Percentiles rank a stretch among this genome's conserved stretches.
Evolutionary conservation across 2,797 vertebrate species (phyloP).

Genomic region (Falco peregrinus): DNA sequence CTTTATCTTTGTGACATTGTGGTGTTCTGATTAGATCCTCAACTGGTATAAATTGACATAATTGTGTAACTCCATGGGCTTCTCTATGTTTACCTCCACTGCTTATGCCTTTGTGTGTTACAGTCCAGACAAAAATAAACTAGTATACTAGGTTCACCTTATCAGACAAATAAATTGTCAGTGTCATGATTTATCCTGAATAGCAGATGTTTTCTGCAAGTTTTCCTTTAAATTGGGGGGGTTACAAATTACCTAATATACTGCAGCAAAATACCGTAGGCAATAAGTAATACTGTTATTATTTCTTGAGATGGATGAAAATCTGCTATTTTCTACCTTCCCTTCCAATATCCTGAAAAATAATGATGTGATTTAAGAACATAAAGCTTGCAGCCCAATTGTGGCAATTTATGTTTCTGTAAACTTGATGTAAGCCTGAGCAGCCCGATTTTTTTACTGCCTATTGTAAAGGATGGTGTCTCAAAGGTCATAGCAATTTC

Average conservation of each 20-base stretch:
- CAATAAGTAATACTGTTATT: constrained; percentile 32
- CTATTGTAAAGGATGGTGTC: constrained; percentile 20
- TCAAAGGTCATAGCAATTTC: constrained; percentile 21
- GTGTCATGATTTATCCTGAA: neutral
- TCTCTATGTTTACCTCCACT: neutral
- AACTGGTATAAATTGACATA: neutral
- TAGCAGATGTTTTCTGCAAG: constrained; percentile 26
- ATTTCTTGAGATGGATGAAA: constrained; percentile 53
- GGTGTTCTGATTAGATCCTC: neutral
- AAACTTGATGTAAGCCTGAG: constrained; percentile 28
- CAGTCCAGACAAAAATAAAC: neutral
- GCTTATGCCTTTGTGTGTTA: neutral
- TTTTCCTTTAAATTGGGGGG: constrained; percentile 13
- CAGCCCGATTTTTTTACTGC: constrained; percentile 9
- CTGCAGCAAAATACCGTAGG: constrained; percentile 28
- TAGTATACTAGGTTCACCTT: neutral
- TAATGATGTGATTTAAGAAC: constrained; percentile 64
- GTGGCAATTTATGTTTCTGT: constrained; percentile 57
- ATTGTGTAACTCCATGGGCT: neutral
- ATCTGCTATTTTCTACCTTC: constrained; percentile 58
- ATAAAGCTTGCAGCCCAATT: constrained; percentile 58
- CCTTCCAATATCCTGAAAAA: constrained; percentile 51
- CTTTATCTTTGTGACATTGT: neutral
- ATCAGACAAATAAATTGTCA: constrained; percentile 42
- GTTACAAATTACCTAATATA: constrained; percentile 34